phyloP scores from a whole-genome alignment of 2,888 invertebrate genomes.

The Odontocolon sp. region DNA sequence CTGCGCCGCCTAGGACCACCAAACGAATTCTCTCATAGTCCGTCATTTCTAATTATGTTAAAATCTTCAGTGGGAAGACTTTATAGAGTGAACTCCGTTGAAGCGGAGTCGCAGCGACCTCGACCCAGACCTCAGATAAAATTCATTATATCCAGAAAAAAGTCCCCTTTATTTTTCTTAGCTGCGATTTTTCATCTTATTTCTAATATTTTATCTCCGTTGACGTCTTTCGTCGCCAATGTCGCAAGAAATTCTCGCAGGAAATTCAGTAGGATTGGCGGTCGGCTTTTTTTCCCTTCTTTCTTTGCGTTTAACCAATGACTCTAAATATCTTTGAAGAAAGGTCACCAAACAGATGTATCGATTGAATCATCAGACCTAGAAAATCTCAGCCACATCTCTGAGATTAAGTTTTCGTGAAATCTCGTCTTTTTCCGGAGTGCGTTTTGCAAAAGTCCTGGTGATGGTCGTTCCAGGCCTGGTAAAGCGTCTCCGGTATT shows the following conservation, averaged over 20 bases:
- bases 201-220: conserved; percentile 23
- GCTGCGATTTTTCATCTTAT: neutral
- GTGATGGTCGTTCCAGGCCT: neutral
- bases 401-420: conserved; percentile 6
- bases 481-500: neutral
- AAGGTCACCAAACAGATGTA: conserved; percentile 28
- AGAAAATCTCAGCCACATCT: conserved; percentile 14
- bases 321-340: conserved; percentile 16
- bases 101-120: neutral
- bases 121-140: conserved; percentile 1
- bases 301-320: conserved; percentile 11
- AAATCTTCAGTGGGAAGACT: neutral
- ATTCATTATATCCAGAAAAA: conserved; percentile 22
- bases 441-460: neutral
- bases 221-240: conserved; percentile 12
- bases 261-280: conserved; percentile 38
- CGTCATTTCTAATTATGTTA: conserved; percentile 81
- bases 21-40: conserved; percentile 91
- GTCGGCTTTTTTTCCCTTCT: conserved; percentile 5
- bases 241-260: conserved; percentile 24
- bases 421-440: neutral
- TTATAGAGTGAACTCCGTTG: neutral
- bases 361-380: conserved; percentile 39
- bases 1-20: conserved; percentile 91
- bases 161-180: neutral